Evolutionary conservation across 2,888 invertebrate species (phyloP).

Genomic region (Carpatolechia fugitivella): DNA sequence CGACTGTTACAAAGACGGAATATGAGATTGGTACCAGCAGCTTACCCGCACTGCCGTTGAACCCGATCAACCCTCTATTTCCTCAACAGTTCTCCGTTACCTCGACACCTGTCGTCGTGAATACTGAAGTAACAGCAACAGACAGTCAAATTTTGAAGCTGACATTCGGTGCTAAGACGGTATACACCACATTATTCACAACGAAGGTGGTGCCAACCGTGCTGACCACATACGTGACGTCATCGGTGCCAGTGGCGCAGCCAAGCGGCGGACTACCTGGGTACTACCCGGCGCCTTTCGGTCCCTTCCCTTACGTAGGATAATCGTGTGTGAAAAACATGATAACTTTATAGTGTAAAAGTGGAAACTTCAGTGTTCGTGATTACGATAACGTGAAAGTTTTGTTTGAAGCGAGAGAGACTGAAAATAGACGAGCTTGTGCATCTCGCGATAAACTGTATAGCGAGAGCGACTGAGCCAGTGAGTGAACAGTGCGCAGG

Average conservation of each 20-base stretch:
- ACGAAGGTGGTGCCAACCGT: slow-evolving; percentile 90
- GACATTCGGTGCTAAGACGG: slow-evolving; percentile 94
- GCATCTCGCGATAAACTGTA: slow-evolving; percentile 63
- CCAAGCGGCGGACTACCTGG: slow-evolving; percentile 86
- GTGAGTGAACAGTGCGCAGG: slow-evolving; percentile 59
- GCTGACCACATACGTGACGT: slow-evolving; percentile 90
- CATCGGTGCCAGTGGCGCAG: slow-evolving; percentile 84
- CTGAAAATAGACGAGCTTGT: slow-evolving; percentile 51
- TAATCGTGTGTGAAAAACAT: slow-evolving; percentile 44
- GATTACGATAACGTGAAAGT: slow-evolving; percentile 42
- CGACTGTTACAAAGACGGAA: slow-evolving; percentile 88
- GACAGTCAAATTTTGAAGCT: slow-evolving; percentile 90
- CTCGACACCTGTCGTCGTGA: slow-evolving; percentile 89
- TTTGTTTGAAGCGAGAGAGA: slow-evolving; percentile 39
- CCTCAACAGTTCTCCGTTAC: slow-evolving; percentile 86
- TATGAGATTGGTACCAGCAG: slow-evolving; percentile 88
- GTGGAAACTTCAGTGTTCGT: slow-evolving; percentile 39
- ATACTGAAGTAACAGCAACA: slow-evolving; percentile 88
- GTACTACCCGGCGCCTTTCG: slow-evolving; percentile 87
- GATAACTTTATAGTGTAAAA: slow-evolving; percentile 30
- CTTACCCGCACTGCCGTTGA: slow-evolving; percentile 78
- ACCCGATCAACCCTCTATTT: slow-evolving; percentile 78
- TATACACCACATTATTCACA: slow-evolving; percentile 91
- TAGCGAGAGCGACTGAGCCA: slow-evolving; percentile 43
- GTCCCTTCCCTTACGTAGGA: slow-evolving; percentile 87